These are phyloP conservation scores for Acanthosepion esculentum DNA, from an alignment of 2,888 invertebrate genomes.

Conservation along the genomic window DNA sequence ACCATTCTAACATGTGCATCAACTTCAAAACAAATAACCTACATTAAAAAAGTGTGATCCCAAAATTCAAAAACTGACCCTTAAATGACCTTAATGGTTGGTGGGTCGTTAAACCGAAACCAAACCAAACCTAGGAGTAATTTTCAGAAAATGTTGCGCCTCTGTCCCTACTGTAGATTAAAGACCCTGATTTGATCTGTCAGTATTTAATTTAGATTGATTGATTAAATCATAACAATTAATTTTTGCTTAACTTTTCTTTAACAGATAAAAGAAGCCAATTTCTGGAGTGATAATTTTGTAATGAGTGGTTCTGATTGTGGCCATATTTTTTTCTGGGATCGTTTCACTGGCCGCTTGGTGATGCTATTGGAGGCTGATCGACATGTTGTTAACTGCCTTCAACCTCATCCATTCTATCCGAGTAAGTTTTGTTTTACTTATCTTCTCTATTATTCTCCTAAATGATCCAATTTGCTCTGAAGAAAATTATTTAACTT, in stretches of 20 bases:
- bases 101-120: too few species aligned
- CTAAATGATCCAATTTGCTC: too few species aligned
- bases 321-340: conserved; percentile 90
- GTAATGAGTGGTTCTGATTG: conserved; percentile 92
- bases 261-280: conserved; percentile 87
- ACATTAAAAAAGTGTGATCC: too few species aligned
- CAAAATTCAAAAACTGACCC: too few species aligned
- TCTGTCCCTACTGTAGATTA: not conserved
- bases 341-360: conserved; percentile 82
- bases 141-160: not conserved
- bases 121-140: too few species aligned
- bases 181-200: not conserved
- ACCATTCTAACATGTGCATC: too few species aligned
- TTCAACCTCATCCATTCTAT: conserved; percentile 87
- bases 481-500: too few species aligned
- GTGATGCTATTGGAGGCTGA: conserved; percentile 87
- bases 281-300: conserved; percentile 87
- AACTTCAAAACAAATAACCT: too few species aligned
- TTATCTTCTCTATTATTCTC: not conserved
- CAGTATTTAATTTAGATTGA: not conserved
- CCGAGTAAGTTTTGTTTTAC: conserved; percentile 64
- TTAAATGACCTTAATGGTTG: too few species aligned
- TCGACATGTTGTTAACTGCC: conserved; percentile 86
- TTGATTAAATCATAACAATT: not conserved
- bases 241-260: conserved; percentile 52